These are phyloP conservation scores for Meloidogyne floridensis DNA, from an alignment of 1,140 invertebrate species.

Conservation along the genomic window DNA sequence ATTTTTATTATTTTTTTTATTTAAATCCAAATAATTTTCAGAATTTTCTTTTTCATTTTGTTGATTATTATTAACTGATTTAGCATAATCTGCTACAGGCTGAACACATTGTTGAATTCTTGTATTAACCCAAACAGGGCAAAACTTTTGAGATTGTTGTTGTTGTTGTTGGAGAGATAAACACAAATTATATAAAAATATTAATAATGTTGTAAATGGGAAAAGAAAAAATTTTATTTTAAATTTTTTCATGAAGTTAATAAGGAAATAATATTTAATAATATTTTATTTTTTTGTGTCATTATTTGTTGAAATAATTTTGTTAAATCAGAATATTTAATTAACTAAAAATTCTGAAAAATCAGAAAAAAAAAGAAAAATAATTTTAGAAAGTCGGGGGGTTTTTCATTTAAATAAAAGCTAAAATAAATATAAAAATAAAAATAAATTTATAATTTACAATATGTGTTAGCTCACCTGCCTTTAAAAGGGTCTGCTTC, in stretches of 20 bases:
- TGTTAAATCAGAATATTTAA: no score
- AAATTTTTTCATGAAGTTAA: background rate
- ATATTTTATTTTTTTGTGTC: no score
- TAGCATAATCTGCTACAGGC: constrained; percentile 64
- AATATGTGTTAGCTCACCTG: background rate
- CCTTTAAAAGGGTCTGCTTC: background rate
- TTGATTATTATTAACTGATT: constrained; percentile 59
- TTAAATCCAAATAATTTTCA: constrained; percentile 8
- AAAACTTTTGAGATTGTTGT: constrained; percentile 24
- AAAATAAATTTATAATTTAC: no score
- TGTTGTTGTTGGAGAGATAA: background rate
- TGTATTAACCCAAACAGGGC: constrained; percentile 52
- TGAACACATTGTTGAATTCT: constrained; percentile 61
- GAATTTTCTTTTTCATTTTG: constrained; percentile 22
- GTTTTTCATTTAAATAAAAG: no score
- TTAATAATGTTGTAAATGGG: background rate
- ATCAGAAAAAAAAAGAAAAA: no score
- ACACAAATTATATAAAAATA: background rate
- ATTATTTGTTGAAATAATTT: no score
- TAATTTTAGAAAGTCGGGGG: no score
- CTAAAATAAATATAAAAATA: no score
- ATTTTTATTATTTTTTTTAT: background rate
- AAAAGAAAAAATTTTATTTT: constrained; percentile 2
- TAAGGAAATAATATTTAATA: background rate
- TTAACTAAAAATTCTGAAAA: no score